These are phyloP conservation scores for Sebastes steindachneri DNA, from an alignment of 2,797 vertebrate species.

Conservation along the genomic window DNA sequence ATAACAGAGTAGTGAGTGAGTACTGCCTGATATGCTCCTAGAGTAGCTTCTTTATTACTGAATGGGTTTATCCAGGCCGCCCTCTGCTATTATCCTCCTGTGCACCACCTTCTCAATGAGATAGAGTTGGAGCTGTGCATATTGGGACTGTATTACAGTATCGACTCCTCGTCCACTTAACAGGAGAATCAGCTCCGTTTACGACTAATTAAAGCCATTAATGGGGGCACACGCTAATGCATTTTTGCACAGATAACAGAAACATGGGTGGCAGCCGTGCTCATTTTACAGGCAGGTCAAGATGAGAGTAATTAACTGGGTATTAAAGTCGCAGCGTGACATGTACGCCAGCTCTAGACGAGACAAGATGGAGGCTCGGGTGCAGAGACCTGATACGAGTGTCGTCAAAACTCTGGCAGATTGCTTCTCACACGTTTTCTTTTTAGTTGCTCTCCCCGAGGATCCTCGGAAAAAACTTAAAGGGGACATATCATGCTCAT, in stretches of 20 bases:
- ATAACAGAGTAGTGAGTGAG: constrained; percentile 45
- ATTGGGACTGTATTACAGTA: constrained; percentile 66
- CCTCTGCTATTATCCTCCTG: constrained; percentile 23
- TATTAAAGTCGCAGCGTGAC: constrained; percentile 62
- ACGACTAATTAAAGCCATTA: constrained; percentile 85
- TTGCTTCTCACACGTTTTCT: constrained; percentile 20
- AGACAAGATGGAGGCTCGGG: constrained; percentile 55
- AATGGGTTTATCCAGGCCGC: constrained; percentile 33
- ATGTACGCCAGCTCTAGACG: constrained; percentile 21
- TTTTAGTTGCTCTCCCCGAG: constrained; percentile 13
- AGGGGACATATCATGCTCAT: too few species aligned
- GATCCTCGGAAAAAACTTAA: not conserved
- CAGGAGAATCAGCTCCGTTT: constrained; percentile 74
- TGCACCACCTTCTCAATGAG: constrained; percentile 45
- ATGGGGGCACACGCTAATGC: constrained; percentile 77
- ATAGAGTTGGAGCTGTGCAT: constrained; percentile 47
- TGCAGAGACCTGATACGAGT: constrained; percentile 45
- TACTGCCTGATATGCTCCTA: constrained; percentile 25
- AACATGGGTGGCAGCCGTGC: constrained; percentile 54
- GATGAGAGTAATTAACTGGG: constrained; percentile 80
- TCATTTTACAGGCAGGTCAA: constrained; percentile 79
- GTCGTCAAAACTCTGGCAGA: constrained; percentile 33
- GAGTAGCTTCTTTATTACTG: constrained; percentile 45
- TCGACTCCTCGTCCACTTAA: constrained; percentile 74
- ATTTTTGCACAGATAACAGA: constrained; percentile 79